A percentile compares a stretch with the other conserved stretches of the same genome.
Conservation (phyloP, 2,797 vertebrate genomes). For the Centroberyx gerrardi region DNA sequence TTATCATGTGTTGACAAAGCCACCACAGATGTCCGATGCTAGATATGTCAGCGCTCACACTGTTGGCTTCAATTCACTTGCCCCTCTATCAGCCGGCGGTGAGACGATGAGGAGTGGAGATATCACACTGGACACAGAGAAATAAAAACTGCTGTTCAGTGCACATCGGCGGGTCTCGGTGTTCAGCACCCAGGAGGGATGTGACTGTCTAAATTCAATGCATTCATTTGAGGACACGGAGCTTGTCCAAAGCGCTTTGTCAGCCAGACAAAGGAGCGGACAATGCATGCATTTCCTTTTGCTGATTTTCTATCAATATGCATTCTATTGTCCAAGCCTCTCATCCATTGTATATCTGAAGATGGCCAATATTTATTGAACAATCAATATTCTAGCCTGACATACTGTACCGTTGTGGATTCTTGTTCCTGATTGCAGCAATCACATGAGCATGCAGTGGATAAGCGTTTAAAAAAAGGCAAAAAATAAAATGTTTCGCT, state of each 20-base stretch:
- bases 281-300: slow-evolving; percentile 29
- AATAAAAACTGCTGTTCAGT: slow-evolving; percentile 19
- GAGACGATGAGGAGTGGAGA: slow-evolving; percentile 26
- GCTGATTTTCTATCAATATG: slow-evolving; percentile 30
- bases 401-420: slow-evolving; percentile 8
- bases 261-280: slow-evolving; percentile 56
- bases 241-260: slow-evolving; percentile 55
- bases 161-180: slow-evolving; percentile 34
- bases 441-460: background rate
- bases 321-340: slow-evolving; percentile 37
- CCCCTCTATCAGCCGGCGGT: background rate
- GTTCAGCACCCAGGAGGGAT: slow-evolving; percentile 23
- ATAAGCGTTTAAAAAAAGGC: background rate
- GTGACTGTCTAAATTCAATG: slow-evolving; percentile 27
- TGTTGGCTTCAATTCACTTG: slow-evolving; percentile 20
- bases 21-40: slow-evolving; percentile 43
- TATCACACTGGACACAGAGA: slow-evolving; percentile 28
- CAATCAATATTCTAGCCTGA: slow-evolving; percentile 47
- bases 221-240: slow-evolving; percentile 47
- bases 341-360: slow-evolving; percentile 49
- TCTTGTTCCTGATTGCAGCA: slow-evolving; percentile 23
- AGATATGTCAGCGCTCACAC: slow-evolving; percentile 35
- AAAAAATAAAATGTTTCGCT: background rate
- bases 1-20: slow-evolving; percentile 47
- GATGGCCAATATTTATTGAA: slow-evolving; percentile 30